A percentile compares a stretch with the other conserved stretches of the same genome.
phyloP scores from a whole-genome alignment of 37 sponge, comb jelly and placozoan genomes.

The Lycopodina hypogea region DNA sequence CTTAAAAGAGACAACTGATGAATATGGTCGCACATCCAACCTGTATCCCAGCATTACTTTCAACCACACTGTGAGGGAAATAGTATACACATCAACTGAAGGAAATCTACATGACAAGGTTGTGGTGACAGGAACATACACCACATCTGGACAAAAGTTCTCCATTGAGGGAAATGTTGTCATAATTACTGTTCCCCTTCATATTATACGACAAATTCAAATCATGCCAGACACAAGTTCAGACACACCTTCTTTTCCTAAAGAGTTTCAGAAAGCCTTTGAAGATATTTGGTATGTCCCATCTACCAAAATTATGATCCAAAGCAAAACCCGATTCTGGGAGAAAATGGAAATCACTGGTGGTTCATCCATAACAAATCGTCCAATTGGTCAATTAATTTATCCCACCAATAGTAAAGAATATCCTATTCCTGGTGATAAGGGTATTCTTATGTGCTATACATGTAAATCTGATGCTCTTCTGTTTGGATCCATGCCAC shows the following conservation, averaged over 20 bases:
- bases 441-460: slow-evolving; percentile 48
- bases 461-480: slow-evolving; percentile 72
- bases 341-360: slow-evolving; percentile 36
- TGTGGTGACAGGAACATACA: not conserved
- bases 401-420: slow-evolving; percentile 35
- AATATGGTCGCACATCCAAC: not conserved
- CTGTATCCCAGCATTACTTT: slow-evolving; percentile 11
- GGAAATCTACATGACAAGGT: not conserved
- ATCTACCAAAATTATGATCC: slow-evolving; percentile 56
- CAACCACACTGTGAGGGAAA: slow-evolving; percentile 7
- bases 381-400: slow-evolving; percentile 54
- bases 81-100: slow-evolving; percentile 2
- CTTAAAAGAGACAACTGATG: not conserved
- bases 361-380: slow-evolving; percentile 43
- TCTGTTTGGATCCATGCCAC: slow-evolving; percentile 33
- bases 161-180: slow-evolving; percentile 25
- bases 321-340: slow-evolving; percentile 51
- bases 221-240: slow-evolving; percentile 3
- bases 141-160: not conserved
- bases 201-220: slow-evolving; percentile 39
- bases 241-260: slow-evolving; percentile 10
- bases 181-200: slow-evolving; percentile 51
- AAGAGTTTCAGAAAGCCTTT: not conserved
- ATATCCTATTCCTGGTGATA: not conserved
- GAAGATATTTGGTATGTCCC: slow-evolving; percentile 33